Conservation (phyloP, 2,888 invertebrate genomes). For the Euzetes globulus region DNA sequence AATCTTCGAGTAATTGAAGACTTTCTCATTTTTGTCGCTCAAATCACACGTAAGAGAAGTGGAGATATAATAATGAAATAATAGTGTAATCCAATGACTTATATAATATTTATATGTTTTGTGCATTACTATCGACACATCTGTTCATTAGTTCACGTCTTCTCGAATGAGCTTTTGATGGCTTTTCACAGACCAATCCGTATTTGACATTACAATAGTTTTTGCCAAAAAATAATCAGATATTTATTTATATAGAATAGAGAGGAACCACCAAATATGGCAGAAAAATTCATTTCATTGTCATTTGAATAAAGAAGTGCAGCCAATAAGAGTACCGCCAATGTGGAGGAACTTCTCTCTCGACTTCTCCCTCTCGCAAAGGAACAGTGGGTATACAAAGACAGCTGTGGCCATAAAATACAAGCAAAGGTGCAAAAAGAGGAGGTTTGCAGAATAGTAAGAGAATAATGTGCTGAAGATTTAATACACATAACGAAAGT, state of each 20-base stretch:
- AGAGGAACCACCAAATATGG: constrained; percentile 25
- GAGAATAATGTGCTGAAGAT: constrained; percentile 5
- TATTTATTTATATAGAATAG: background rate
- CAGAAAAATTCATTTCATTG: constrained; percentile 26
- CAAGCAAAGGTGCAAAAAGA: constrained; percentile 23
- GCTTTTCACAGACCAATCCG: background rate
- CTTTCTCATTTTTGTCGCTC: background rate
- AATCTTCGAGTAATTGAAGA: constrained; percentile 2
- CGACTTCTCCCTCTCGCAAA: background rate
- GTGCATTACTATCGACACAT: constrained; percentile 19
- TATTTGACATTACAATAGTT: background rate
- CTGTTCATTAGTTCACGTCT: constrained; percentile 24
- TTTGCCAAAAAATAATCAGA: background rate
- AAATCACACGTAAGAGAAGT: background rate
- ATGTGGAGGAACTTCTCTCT: constrained; percentile 12
- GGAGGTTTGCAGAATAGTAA: background rate
- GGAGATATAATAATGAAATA: background rate
- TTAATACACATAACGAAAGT: background rate
- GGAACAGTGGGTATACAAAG: constrained; percentile 10
- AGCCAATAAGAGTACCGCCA: constrained; percentile 15
- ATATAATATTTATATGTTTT: constrained; percentile 23
- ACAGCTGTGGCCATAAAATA: constrained; percentile 20
- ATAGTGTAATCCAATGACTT: constrained; percentile 7
- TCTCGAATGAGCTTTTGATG: background rate
- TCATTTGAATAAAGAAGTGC: constrained; percentile 20